Percentiles rank a stretch among this genome's conserved stretches.
Evolutionary conservation across 2,888 invertebrate genomes (phyloP).

Genomic region (Drepanosiphum platanoidis): DNA sequence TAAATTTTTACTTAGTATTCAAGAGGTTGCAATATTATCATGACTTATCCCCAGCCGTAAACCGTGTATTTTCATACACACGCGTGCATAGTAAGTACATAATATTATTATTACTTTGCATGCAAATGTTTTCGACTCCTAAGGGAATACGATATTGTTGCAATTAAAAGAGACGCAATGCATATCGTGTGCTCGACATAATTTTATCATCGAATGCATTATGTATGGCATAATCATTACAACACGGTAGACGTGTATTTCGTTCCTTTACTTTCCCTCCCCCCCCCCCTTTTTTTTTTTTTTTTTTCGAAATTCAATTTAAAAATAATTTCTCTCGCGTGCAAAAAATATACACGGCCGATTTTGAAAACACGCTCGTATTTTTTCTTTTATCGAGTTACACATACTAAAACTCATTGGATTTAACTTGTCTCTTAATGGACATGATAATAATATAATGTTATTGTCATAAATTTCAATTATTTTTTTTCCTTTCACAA

Average conservation of each 20-base stretch:
- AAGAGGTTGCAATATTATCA: not conserved
- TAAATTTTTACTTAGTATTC: not conserved
- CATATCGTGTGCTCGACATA: not conserved
- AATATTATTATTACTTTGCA: not conserved
- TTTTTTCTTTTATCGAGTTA: not conserved
- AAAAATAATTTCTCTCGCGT: not conserved
- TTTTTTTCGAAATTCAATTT: not conserved
- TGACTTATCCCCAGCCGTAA: too few species aligned
- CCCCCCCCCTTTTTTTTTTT: too few species aligned
- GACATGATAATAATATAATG: not conserved
- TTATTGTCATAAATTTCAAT: constrained; percentile 11
- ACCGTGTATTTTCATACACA: too few species aligned
- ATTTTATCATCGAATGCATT: not conserved
- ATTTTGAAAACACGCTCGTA: not conserved
- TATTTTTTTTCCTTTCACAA: not conserved
- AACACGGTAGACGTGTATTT: too few species aligned
- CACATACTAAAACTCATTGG: not conserved
- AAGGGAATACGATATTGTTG: not conserved
- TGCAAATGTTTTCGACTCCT: not conserved
- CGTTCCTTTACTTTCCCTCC: too few species aligned
- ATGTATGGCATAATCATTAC: not conserved
- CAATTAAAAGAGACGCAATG: not conserved
- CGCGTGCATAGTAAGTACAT: too few species aligned
- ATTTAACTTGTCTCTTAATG: not conserved
- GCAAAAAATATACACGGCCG: not conserved